Evolutionary conservation across 2,888 invertebrate species (phyloP), one percentile per base, ranked within the genome.

Genomic region (Campoplex nolae): DNA sequence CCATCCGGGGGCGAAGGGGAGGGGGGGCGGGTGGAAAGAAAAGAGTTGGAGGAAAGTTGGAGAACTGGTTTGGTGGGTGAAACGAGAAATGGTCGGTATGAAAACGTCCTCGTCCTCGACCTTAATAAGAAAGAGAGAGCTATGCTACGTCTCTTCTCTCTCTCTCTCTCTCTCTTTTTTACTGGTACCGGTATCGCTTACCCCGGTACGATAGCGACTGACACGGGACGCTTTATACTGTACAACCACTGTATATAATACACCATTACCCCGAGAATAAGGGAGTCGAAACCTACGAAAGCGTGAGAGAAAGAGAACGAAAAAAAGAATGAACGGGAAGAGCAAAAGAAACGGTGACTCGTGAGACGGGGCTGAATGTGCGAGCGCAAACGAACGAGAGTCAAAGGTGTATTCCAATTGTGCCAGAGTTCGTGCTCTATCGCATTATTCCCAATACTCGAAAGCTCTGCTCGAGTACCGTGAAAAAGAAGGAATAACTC

Each of bases 81-180:
- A 18, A 51, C 7, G 77, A 48, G 81, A 73, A 68, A 84, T 58
- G 77, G 54, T 77, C 80, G 80, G 71, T 86, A 86, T 81, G 84
- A 84, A 86, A 86, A 84, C 70, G 86, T 79, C 79, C 58, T 45
- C 54, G 77, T 77, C 77, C 81, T 86, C 86, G 86, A 84, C 86
- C 84, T 84, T 80, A 84, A 86, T 86, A 86, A 84, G 81, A 84
- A 84, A 81, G 81, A 84, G 80, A 58, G 76, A 48, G 23, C 70
- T 38, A 18, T 70, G 56, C 67, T 32, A 51, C 28, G 38, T n/a
- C 28, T 67, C 74, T 74, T 65, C 42, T 74, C 67, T 79, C 23
- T 23, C 23, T 65, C 42, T 74, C 67, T 79, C 23, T 23, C 23
- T 56, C 56, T 58, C 65, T 67, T 78, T 68, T 70, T 38, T 67